Evolutionary conservation across 2,113 vertebrate species (phyloP).

Genomic region (Microcebus ravelobensis): DNA sequence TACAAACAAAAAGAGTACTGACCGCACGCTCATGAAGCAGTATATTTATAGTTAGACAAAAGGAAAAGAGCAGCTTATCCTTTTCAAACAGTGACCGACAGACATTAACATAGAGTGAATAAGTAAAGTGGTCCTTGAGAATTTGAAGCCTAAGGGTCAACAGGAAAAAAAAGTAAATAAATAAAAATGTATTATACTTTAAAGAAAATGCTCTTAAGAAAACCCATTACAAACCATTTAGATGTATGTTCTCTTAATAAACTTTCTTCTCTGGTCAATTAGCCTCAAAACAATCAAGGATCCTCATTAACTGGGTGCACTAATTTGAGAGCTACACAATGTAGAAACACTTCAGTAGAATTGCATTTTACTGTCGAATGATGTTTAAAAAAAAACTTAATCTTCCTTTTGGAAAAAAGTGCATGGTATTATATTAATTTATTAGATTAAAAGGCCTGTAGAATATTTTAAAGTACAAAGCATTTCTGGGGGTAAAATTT

Average conservation of each 20-base stretch:
- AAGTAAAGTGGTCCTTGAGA: constrained; percentile 93
- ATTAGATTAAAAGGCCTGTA: neutral
- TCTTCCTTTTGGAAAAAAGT: constrained; percentile 21
- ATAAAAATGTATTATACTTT: constrained; percentile 28
- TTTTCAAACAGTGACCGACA: constrained; percentile 96
- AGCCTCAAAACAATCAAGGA: constrained; percentile 39
- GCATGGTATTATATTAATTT: neutral
- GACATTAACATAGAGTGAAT: constrained; percentile 91
- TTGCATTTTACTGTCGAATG: neutral
- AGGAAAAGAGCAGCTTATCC: constrained; percentile 95
- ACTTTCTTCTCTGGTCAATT: constrained; percentile 54
- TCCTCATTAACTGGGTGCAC: constrained; percentile 24
- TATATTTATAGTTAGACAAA: constrained; percentile 91
- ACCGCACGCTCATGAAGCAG: constrained; percentile 88
- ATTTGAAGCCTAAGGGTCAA: constrained; percentile 86
- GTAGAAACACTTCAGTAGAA: neutral
- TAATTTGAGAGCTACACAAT: constrained; percentile 38
- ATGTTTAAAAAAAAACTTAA: neutral
- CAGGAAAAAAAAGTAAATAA: constrained; percentile 6
- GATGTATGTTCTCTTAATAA: neutral
- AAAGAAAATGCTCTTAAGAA: neutral
- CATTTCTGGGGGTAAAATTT: constrained; percentile 28
- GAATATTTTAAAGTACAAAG: constrained; percentile 18
- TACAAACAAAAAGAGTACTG: constrained; percentile 61
- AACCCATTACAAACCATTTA: constrained; percentile 15